Evolutionary conservation across 2,797 vertebrate genomes (phyloP).

Genomic region (Cirrhinus molitorella): DNA sequence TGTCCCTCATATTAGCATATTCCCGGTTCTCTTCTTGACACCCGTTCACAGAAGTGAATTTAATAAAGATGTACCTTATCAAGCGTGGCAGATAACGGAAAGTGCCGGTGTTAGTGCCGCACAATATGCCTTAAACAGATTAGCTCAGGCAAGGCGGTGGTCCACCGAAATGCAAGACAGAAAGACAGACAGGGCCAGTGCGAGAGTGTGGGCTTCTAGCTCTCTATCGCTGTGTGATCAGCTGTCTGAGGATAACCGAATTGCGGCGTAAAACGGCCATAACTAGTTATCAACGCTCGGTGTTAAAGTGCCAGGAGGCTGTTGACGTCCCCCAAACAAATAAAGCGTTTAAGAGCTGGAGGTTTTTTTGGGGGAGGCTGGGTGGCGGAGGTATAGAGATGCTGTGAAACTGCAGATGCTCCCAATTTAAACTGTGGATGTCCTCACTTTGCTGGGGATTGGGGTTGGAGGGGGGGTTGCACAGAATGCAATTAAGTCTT

Average conservation of each 20-base stretch:
- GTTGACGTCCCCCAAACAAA: slow-evolving; percentile 52
- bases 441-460: slow-evolving; percentile 40
- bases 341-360: slow-evolving; percentile 56
- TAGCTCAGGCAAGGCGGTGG: slow-evolving; percentile 73
- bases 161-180: slow-evolving; percentile 54
- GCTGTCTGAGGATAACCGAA: slow-evolving; percentile 85
- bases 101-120: slow-evolving; percentile 90
- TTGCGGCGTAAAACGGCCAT: slow-evolving; percentile 72
- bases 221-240: slow-evolving; percentile 85
- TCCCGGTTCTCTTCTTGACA: slow-evolving; percentile 81
- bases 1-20: slow-evolving; percentile 89
- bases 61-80: slow-evolving; percentile 99
- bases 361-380: neutral
- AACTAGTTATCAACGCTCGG: slow-evolving; percentile 79
- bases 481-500: slow-evolving; percentile 61
- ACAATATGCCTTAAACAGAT: slow-evolving; percentile 91
- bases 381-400: slow-evolving; percentile 15
- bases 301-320: slow-evolving; percentile 80
- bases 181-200: slow-evolving; percentile 27
- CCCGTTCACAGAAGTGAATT: slow-evolving; percentile 90
- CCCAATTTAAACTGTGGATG: slow-evolving; percentile 52
- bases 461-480: slow-evolving; percentile 48
- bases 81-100: slow-evolving; percentile 90
- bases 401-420: slow-evolving; percentile 59
- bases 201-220: slow-evolving; percentile 72